Base-by-base conservation (phyloP, 2,797 vertebrate species). In the Coendou prehensilis region DNA sequence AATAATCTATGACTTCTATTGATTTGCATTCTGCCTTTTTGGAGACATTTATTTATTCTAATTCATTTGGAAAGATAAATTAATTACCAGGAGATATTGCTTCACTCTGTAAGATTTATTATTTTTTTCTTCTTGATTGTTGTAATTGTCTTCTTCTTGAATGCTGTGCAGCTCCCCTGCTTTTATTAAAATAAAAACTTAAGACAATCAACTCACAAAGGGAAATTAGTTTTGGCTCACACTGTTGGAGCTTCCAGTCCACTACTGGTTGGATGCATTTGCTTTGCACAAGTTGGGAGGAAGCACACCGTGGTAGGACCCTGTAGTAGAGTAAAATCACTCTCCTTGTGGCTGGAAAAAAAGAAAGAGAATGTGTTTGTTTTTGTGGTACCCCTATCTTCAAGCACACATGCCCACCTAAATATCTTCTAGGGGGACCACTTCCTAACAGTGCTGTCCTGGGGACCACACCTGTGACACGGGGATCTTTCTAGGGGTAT, bases 261-360 rank as follows among this genome's bases (percentile, higher is more conserved):
- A 23, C 47, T 50, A 9, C 14, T 78, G 6, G 4, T 37, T 57
- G 5, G 54, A 11, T 33, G 1, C 10, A 57, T 14, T 81, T 57
- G 9, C 9, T 37, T 56, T 81, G 33, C 11, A 5, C 2, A 1
- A 3, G 2, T 33, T 18, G 8, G 8, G 3, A 33, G 30, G 8
- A 1, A 37, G 18, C 18, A 6, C 9, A 23, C 5, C 9, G 2
- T 10, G 20, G 11, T 37, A 20, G 9, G 2, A 81, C 1, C n/a
- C 20, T 9, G 8, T 23, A 22, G 5, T 3, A 20, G 10, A 18
- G 10, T 4, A 22, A 56, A 56, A 37, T 0, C 17, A 22, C 14
- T 78, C 6, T 30, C 47, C 28, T 80, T 20, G 9, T 22, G 78
- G 6, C 1, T 52, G 28, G 7, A 8, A 33, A 54, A 2, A 15